Percentiles rank a stretch among this genome's conserved stretches.
Conservation (phyloP, 2,888 invertebrate genomes). For the Ctenicera cuprea region DNA sequence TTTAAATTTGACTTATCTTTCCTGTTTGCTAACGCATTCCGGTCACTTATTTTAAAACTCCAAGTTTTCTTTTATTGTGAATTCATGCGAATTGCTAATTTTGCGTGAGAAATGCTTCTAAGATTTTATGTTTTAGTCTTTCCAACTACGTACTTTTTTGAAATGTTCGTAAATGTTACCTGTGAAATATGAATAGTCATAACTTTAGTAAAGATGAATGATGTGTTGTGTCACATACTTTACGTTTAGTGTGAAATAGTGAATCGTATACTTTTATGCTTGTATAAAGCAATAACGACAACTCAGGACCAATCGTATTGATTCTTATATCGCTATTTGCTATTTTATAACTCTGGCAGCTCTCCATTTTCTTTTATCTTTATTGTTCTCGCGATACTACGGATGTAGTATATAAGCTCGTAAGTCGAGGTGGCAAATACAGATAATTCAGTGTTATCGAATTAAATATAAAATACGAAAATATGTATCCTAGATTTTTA, state of each 20-base stretch:
- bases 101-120: no score
- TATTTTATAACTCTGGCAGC: constrained; percentile 12
- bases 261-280: neutral
- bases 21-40: constrained; percentile 13
- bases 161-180: no score
- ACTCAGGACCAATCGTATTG: constrained; percentile 8
- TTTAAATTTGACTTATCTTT: constrained; percentile 20
- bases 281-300: neutral
- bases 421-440: neutral
- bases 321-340: constrained; percentile 6
- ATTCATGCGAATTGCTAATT: neutral
- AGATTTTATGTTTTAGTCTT: no score
- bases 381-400: constrained; percentile 9
- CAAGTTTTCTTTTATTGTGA: neutral
- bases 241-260: neutral
- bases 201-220: neutral
- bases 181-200: no score
- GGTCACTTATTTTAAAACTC: constrained; percentile 1
- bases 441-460: constrained; percentile 2
- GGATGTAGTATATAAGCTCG: constrained; percentile 1
- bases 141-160: no score
- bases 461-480: neutral
- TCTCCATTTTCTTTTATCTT: constrained; percentile 16
- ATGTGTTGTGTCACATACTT: neutral
- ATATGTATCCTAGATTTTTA: no score